phyloP scores from a whole-genome alignment of 1,140 invertebrate species.

The Leptinotarsa lineolata region DNA sequence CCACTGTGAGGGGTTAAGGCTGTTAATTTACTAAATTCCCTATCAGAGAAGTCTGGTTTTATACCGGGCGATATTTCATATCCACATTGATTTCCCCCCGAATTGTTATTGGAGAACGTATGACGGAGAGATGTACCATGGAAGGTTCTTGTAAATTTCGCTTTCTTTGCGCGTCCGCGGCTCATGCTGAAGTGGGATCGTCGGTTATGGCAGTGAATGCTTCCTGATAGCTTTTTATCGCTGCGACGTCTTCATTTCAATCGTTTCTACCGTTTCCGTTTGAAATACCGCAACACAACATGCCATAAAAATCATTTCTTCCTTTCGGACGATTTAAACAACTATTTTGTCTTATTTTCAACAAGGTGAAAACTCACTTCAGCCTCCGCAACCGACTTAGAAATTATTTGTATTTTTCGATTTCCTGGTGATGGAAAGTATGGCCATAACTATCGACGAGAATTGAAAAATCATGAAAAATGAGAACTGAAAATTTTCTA shows the following conservation, averaged over 20 bases:
- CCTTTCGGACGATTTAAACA: too few species aligned
- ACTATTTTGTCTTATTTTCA: too few species aligned
- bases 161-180: conserved; percentile 20
- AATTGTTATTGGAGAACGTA: conserved; percentile 16
- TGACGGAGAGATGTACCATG: conserved; percentile 29
- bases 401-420: too few species aligned
- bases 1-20: conserved; percentile 40
- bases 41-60: conserved; percentile 39
- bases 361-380: too few species aligned
- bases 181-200: background rate
- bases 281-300: too few species aligned
- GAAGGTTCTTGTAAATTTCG: conserved; percentile 9
- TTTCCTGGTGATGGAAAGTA: too few species aligned
- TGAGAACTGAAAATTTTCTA: too few species aligned
- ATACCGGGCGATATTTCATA: conserved; percentile 45
- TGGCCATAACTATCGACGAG: too few species aligned
- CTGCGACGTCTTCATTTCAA: background rate
- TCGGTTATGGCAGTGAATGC: background rate
- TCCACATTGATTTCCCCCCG: conserved; percentile 37
- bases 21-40: conserved; percentile 46
- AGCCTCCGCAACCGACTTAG: too few species aligned
- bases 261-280: background rate
- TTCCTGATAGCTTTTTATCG: background rate
- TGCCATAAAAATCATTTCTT: too few species aligned
- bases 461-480: too few species aligned